These are phyloP conservation scores for Papilio helenus DNA, from an alignment of 1,140 invertebrate genomes.

Conservation along the genomic window DNA sequence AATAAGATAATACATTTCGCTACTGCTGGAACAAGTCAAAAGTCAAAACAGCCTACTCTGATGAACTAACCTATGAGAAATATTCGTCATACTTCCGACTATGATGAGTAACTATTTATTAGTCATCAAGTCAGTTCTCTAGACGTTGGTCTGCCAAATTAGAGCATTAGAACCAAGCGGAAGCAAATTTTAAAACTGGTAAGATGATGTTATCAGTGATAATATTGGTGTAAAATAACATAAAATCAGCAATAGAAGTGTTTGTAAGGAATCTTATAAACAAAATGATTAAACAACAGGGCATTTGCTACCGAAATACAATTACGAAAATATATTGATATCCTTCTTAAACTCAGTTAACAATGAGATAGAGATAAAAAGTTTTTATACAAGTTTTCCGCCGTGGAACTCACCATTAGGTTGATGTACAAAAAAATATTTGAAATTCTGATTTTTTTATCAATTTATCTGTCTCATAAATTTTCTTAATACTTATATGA, in stretches of 20 bases:
- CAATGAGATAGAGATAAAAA: no score
- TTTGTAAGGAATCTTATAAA: not conserved
- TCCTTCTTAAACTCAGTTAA: no score
- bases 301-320: no score
- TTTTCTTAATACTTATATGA: no score
- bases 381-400: no score
- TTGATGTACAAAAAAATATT: not conserved
- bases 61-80: slow-evolving; percentile 23
- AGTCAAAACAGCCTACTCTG: not conserved
- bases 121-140: slow-evolving; percentile 49
- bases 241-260: not conserved
- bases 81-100: slow-evolving; percentile 55
- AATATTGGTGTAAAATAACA: slow-evolving; percentile 1
- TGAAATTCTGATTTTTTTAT: not conserved
- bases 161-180: slow-evolving; percentile 8
- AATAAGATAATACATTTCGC: not conserved
- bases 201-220: slow-evolving; percentile 18
- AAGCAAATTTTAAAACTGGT: not conserved
- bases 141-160: not conserved
- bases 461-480: no score
- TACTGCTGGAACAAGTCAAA: not conserved
- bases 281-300: not conserved
- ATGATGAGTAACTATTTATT: slow-evolving; percentile 59
- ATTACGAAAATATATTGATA: no score
- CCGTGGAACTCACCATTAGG: no score